These are phyloP conservation scores for Oligia strigilis DNA, from an alignment of 2,888 invertebrate species.

Conservation along the genomic window DNA sequence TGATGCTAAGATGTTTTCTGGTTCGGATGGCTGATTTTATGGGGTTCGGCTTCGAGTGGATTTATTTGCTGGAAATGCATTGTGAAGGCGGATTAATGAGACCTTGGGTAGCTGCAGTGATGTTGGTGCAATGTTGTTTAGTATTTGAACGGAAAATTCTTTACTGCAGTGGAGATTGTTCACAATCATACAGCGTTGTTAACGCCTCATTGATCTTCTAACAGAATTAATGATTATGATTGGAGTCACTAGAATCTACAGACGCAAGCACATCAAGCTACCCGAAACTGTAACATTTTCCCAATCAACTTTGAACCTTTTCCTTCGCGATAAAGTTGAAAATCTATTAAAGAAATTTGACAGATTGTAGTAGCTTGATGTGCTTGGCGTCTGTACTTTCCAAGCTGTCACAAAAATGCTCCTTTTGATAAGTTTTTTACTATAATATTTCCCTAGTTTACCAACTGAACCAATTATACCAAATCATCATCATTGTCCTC, in stretches of 20 bases:
- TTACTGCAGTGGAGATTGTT: no score
- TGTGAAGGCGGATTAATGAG: slow-evolving; percentile 18
- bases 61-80: slow-evolving; percentile 35
- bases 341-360: no score
- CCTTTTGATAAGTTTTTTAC: not conserved
- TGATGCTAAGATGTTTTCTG: slow-evolving; percentile 50
- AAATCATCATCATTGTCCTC: no score
- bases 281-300: no score
- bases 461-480: not conserved
- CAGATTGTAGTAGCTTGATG: no score
- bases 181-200: not conserved
- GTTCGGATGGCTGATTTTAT: slow-evolving; percentile 52
- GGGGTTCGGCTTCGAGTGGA: slow-evolving; percentile 10
- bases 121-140: not conserved
- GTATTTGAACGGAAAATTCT: not conserved
- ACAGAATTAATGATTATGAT: not conserved
- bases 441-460: not conserved
- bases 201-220: no score
- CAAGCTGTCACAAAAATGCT: not conserved
- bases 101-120: not conserved
- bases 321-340: no score
- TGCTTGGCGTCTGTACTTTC: no score
- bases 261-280: no score
- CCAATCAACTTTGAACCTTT: no score
- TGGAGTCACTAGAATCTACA: not conserved